Evolutionary conservation across 2,888 invertebrate genomes (phyloP).

Genomic region (Drosophila atripex): DNA sequence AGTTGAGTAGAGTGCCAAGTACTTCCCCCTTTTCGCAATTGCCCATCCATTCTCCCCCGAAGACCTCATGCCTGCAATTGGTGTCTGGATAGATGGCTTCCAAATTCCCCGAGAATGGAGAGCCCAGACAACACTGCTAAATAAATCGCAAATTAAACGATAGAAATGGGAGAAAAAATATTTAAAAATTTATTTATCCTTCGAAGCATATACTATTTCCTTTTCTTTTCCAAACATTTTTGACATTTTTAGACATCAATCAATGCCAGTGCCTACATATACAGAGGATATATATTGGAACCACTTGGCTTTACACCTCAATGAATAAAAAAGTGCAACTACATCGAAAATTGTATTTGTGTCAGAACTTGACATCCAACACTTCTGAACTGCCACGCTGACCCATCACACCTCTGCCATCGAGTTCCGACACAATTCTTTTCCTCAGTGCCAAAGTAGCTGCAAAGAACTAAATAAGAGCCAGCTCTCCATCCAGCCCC

Average conservation of each 20-base stretch:
- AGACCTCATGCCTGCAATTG: slow-evolving; percentile 8
- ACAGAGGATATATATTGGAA: background rate
- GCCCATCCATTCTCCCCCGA: slow-evolving; percentile 3
- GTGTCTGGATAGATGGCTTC: slow-evolving; percentile 33
- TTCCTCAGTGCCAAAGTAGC: slow-evolving; percentile 46
- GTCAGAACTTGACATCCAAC: background rate
- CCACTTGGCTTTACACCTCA: background rate
- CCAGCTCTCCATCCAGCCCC: slow-evolving; percentile 12
- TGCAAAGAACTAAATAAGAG: slow-evolving; percentile 43
- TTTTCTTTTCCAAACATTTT: background rate
- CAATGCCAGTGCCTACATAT: background rate
- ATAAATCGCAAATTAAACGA: background rate
- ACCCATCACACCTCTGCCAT: slow-evolving; percentile 13
- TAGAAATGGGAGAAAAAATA: background rate
- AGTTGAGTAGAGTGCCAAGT: slow-evolving; percentile 27
- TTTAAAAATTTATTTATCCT: background rate
- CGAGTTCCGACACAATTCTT: slow-evolving; percentile 16
- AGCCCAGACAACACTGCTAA: slow-evolving; percentile 9
- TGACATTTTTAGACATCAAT: background rate
- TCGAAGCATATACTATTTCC: background rate
- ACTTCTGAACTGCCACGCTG: slow-evolving; percentile 5
- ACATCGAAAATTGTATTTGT: slow-evolving; percentile 1
- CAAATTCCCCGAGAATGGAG: slow-evolving; percentile 20
- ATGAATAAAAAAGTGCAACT: background rate
- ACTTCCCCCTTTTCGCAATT: slow-evolving; percentile 10